phyloP scores from a whole-genome alignment of 2,797 vertebrate genomes.

The Hapalemur alaotrensis region DNA sequence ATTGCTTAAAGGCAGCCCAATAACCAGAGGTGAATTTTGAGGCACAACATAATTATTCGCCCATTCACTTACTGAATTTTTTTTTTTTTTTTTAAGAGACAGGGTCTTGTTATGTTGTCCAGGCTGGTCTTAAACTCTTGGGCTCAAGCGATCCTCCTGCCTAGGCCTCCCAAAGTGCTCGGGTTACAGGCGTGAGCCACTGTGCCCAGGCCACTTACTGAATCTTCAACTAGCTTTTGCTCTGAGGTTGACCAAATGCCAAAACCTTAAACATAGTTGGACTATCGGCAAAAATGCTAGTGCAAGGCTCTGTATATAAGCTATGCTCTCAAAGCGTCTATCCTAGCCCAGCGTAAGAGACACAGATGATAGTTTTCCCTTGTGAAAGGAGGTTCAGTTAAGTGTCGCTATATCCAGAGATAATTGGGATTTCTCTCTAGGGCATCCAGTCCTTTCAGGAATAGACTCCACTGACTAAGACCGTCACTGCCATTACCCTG shows the following conservation, averaged over 20 bases:
- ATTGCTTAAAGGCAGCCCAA: not conserved
- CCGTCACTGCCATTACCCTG: not conserved
- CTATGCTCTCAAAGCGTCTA: not conserved
- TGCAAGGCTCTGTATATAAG: not conserved
- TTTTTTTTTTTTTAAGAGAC: not conserved
- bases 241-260: not conserved
- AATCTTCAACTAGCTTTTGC: slow-evolving; percentile 35
- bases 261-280: not conserved
- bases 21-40: slow-evolving; percentile 43
- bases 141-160: not conserved
- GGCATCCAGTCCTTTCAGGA: not conserved
- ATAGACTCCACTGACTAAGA: not conserved
- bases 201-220: not conserved
- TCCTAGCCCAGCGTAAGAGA: not conserved
- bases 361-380: not conserved
- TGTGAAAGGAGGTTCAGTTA: not conserved
- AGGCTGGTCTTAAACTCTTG: not conserved
- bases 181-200: not conserved
- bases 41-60: not conserved
- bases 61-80: not conserved
- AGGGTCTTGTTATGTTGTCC: not conserved
- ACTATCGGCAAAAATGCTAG: not conserved
- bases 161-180: not conserved
- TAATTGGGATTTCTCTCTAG: not conserved
- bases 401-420: not conserved